Percentiles rank a stretch among this genome's conserved stretches.
Evolutionary conservation across 2,888 invertebrate species (phyloP).

Genomic region (Trichogramma dendrolimi): DNA sequence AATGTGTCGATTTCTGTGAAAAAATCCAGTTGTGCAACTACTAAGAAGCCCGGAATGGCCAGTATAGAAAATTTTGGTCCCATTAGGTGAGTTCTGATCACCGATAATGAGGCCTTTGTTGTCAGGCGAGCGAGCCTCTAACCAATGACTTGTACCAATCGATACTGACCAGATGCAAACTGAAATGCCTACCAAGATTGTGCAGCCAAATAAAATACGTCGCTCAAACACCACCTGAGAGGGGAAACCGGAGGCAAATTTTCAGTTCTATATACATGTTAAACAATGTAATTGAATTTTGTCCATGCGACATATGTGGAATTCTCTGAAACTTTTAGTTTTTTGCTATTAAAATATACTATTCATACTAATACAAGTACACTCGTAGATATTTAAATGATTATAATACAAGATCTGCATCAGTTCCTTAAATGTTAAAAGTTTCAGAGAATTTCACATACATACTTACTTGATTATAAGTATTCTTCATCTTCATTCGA

Average conservation of each 20-base stretch:
- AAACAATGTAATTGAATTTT: too few species aligned
- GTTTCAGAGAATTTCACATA: too few species aligned
- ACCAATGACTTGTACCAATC: conserved; percentile 73
- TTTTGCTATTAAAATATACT: too few species aligned
- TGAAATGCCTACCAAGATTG: conserved; percentile 63
- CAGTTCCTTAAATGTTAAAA: too few species aligned
- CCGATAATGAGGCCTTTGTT: neutral
- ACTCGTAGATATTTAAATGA: too few species aligned
- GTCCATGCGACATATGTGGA: too few species aligned
- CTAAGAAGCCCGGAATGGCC: conserved; percentile 21
- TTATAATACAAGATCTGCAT: too few species aligned
- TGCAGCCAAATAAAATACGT: conserved; percentile 68
- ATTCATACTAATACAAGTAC: too few species aligned
- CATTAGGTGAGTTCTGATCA: conserved; percentile 5
- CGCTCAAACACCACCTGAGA: conserved; percentile 64
- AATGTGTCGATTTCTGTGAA: neutral
- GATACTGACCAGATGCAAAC: conserved; percentile 70
- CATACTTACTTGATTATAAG: too few species aligned
- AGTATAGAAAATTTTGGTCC: conserved; percentile 15
- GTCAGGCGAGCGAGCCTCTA: conserved; percentile 1
- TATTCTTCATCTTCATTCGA: too few species aligned
- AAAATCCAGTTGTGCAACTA: conserved; percentile 15
- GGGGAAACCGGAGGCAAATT: neutral
- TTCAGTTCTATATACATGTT: too few species aligned
- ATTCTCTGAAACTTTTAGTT: too few species aligned